phyloP scores from a whole-genome alignment of 2,888 invertebrate species.

The Lepidonotus clava region DNA sequence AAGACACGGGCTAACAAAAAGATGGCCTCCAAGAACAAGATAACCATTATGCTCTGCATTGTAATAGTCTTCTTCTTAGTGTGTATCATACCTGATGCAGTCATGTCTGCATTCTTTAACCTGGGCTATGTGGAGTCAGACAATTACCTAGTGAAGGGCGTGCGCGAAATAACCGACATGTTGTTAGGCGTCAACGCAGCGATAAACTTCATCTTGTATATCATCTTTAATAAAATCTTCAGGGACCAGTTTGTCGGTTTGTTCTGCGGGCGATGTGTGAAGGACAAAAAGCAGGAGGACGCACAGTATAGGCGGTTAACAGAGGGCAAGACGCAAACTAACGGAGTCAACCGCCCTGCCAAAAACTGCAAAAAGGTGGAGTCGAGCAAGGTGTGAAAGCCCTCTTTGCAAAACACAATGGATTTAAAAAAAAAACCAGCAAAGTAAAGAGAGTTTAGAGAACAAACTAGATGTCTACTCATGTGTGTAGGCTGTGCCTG shows the following conservation, averaged over 20 bases:
- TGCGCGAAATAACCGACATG: constrained; percentile 79
- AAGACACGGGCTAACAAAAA: constrained; percentile 67
- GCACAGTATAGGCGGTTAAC: constrained; percentile 44
- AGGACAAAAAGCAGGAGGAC: constrained; percentile 47
- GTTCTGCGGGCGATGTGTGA: constrained; percentile 65
- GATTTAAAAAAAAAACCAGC: too few species aligned
- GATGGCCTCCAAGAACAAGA: constrained; percentile 75
- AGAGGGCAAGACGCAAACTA: constrained; percentile 17
- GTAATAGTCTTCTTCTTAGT: constrained; percentile 78
- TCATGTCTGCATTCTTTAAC: constrained; percentile 78
- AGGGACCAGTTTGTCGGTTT: constrained; percentile 73
- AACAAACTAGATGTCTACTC: too few species aligned
- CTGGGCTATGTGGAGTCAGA: constrained; percentile 78
- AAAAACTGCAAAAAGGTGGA: constrained; percentile 43
- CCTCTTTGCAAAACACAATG: too few species aligned
- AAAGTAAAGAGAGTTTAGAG: too few species aligned
- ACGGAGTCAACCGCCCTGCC: background rate
- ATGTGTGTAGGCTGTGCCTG: too few species aligned
- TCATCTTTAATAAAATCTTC: constrained; percentile 77
- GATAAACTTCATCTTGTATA: constrained; percentile 78
- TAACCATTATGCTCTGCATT: constrained; percentile 78
- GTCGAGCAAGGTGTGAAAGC: constrained; percentile 13
- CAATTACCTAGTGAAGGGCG: constrained; percentile 74
- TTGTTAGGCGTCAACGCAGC: constrained; percentile 78
- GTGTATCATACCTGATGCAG: constrained; percentile 79